phyloP scores from a whole-genome alignment of 2,797 vertebrate genomes.

The Mormyrus hasselquistii region DNA sequence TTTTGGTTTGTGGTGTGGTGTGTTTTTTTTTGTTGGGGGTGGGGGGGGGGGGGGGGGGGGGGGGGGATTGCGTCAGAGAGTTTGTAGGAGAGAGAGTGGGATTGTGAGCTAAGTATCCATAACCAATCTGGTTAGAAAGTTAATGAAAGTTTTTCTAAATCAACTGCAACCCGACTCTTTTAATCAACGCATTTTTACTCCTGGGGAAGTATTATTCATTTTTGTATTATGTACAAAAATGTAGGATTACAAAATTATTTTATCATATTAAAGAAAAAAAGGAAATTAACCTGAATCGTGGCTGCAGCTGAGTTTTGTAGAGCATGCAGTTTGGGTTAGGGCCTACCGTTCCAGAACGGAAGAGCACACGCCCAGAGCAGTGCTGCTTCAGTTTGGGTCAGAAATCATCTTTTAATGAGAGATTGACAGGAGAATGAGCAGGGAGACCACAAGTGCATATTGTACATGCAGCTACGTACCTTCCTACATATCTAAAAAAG shows the following conservation, averaged over 20 bases:
- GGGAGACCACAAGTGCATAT: background rate
- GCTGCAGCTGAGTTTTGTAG: background rate
- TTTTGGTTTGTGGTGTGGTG: too few species aligned
- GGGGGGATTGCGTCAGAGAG: background rate
- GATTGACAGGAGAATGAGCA: background rate
- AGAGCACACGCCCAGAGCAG: too few species aligned
- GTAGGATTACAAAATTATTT: background rate
- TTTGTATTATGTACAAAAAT: background rate
- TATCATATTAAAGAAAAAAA: background rate
- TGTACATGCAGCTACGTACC: background rate
- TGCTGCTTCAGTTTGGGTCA: background rate
- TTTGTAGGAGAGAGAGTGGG: background rate
- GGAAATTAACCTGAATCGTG: background rate
- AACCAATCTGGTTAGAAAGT: background rate
- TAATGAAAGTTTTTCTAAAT: background rate
- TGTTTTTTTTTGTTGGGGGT: background rate
- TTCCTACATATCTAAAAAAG: background rate
- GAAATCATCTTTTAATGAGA: background rate
- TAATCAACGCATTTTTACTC: background rate
- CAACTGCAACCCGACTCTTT: background rate
- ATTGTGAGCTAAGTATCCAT: background rate
- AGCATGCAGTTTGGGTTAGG: background rate
- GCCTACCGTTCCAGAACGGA: background rate
- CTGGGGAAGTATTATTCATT: background rate
- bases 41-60: background rate